These are phyloP conservation scores for Aramus guarauna DNA, from an alignment of 2,113 vertebrate species.

Conservation along the genomic window DNA sequence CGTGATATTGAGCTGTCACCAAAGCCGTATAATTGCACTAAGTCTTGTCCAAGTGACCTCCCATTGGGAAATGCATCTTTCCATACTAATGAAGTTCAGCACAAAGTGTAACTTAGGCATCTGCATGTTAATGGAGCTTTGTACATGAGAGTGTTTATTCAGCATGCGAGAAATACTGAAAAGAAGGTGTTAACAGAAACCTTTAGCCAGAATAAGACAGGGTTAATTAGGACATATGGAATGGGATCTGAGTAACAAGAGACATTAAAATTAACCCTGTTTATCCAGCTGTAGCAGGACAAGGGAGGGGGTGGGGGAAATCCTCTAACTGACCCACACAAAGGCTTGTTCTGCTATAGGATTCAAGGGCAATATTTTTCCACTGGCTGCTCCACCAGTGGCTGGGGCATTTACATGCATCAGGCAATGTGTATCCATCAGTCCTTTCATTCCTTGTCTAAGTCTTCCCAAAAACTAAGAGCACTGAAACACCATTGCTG, in stretches of 20 bases:
- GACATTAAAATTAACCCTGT: constrained; percentile 32
- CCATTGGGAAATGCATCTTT: constrained; percentile 5
- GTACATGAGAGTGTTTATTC: constrained; percentile 16
- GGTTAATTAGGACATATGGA: constrained; percentile 47
- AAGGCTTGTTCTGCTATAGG: neutral
- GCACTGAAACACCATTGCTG: rapidly evolving
- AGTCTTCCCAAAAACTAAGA: neutral
- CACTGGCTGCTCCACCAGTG: neutral
- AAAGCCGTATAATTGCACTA: neutral
- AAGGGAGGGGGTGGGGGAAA: neutral
- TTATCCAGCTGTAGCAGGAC: neutral
- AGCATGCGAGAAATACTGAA: neutral
- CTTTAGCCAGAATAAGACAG: constrained; percentile 5
- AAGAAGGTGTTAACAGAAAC: constrained; percentile 55
- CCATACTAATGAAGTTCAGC: neutral
- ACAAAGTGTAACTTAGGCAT: neutral
- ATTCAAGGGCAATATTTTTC: constrained; percentile 8
- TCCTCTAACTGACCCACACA: neutral
- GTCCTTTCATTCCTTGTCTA: neutral
- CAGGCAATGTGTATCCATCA: neutral
- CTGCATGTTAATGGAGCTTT: constrained; percentile 42
- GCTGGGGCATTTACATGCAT: neutral
- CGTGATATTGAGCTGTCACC: neutral
- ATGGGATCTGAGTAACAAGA: neutral
- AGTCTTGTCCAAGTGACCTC: neutral